These are phyloP conservation scores for Andrena minutula DNA, from an alignment of 2,888 invertebrate genomes.

Conservation along the genomic window DNA sequence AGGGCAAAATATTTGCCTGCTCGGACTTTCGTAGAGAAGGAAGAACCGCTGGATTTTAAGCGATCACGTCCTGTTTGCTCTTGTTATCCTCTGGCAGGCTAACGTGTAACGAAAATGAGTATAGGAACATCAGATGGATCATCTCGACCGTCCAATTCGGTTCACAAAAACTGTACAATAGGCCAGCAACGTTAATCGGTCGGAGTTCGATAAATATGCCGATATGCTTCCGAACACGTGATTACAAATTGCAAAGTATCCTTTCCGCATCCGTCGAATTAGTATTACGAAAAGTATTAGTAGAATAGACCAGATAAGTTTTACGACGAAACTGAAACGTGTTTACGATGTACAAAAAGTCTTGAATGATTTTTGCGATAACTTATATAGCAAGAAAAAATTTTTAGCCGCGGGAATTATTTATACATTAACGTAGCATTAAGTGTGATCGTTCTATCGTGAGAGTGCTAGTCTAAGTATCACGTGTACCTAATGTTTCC, in stretches of 20 bases:
- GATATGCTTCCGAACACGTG: neutral
- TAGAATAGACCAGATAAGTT: slow-evolving; percentile 4
- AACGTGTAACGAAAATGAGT: neutral
- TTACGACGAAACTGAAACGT: neutral
- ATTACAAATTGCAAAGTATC: neutral
- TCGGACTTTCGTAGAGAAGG: slow-evolving; percentile 82
- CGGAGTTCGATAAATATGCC: neutral
- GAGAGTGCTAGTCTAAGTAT: neutral
- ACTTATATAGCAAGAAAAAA: neutral
- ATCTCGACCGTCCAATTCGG: neutral
- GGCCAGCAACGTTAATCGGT: neutral
- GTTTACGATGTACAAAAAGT: neutral
- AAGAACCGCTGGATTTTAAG: slow-evolving; percentile 75
- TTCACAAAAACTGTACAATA: neutral
- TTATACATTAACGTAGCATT: slow-evolving; percentile 17
- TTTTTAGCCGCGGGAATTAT: neutral
- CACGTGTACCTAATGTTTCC: neutral
- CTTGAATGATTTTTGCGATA: neutral
- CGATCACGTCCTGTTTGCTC: neutral
- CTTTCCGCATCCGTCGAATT: neutral
- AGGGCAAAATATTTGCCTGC: slow-evolving; percentile 76
- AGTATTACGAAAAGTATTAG: neutral
- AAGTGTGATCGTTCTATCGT: neutral
- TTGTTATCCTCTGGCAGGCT: neutral
- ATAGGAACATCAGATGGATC: neutral